Percentiles rank a stretch among this genome's conserved stretches.
Evolutionary conservation across 2,888 invertebrate species (phyloP).

Genomic region (Macrostomum cliftonense): DNA sequence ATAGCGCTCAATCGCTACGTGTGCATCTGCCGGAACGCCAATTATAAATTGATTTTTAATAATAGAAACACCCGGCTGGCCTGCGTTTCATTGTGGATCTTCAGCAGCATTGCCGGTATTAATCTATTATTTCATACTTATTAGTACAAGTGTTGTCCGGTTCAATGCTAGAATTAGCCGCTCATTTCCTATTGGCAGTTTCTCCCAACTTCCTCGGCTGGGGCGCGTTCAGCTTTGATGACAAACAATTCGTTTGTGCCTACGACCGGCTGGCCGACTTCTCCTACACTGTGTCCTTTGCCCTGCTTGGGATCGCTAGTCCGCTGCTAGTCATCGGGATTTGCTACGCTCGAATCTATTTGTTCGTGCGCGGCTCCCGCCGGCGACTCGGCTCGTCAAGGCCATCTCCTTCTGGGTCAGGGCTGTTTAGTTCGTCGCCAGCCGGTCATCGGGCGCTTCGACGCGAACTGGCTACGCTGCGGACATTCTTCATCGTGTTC

Average conservation of each 20-base stretch:
- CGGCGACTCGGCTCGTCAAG: too few relatives aligned
- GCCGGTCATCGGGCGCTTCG: too few relatives aligned
- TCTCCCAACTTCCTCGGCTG: conserved; percentile 17
- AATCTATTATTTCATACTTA: conserved; percentile 1
- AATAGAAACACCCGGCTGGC: background rate
- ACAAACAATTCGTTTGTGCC: conserved; percentile 24
- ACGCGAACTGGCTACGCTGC: conserved; percentile 14
- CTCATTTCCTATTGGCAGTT: too few relatives aligned
- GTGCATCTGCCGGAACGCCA: conserved; percentile 20
- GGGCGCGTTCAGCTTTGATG: conserved; percentile 24
- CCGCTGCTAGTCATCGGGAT: conserved; percentile 19
- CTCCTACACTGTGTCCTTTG: conserved; percentile 21
- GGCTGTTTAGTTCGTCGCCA: too few relatives aligned
- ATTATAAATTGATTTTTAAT: conserved; percentile 13
- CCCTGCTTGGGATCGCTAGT: conserved; percentile 18
- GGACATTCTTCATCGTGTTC: conserved; percentile 20
- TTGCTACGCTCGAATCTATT: conserved; percentile 20
- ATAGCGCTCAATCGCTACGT: conserved; percentile 28
- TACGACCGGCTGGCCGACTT: conserved; percentile 25
- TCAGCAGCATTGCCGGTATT: conserved; percentile 19
- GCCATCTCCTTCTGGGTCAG: too few relatives aligned
- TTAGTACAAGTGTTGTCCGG: too few relatives aligned
- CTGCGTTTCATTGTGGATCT: background rate
- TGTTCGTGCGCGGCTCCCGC: conserved; percentile 2
- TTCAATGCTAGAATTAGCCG: conserved; percentile 8